phyloP scores from a whole-genome alignment of 2,113 vertebrate species.

The Fulica atra region DNA sequence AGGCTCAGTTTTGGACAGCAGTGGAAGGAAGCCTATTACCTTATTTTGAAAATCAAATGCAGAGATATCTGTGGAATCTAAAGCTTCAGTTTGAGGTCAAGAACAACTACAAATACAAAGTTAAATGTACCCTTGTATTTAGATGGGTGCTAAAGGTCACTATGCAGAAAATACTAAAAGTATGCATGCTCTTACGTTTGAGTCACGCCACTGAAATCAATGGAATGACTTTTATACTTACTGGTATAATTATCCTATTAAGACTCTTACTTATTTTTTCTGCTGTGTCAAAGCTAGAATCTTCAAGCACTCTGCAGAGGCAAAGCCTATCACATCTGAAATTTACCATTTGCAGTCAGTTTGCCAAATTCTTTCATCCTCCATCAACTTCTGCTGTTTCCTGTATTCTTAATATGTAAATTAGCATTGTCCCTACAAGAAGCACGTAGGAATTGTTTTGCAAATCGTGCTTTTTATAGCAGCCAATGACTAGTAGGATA shows the following conservation, averaged over 20 bases:
- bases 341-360: not conserved
- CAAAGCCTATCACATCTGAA: not conserved
- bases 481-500: not conserved
- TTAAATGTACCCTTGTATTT: rapidly evolving
- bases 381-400: not conserved
- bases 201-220: not conserved
- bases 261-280: constrained; percentile 16
- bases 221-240: not conserved
- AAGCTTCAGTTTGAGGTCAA: not conserved
- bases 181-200: not conserved
- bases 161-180: not conserved
- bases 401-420: not conserved
- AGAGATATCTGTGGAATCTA: not conserved
- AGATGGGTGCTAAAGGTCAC: not conserved
- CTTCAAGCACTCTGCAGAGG: not conserved
- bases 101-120: not conserved
- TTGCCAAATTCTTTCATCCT: not conserved
- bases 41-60: constrained; percentile 7
- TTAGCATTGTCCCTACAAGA: not conserved
- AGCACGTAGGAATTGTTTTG: not conserved
- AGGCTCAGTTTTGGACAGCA: not conserved
- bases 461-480: not conserved
- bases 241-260: constrained; percentile 27
- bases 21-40: not conserved
- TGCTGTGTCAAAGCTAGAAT: constrained; percentile 1